Evolutionary conservation across 1,140 invertebrate genomes (phyloP), one percentile per base, ranked within the genome.

Genomic region (Plodia interpunctella): DNA sequence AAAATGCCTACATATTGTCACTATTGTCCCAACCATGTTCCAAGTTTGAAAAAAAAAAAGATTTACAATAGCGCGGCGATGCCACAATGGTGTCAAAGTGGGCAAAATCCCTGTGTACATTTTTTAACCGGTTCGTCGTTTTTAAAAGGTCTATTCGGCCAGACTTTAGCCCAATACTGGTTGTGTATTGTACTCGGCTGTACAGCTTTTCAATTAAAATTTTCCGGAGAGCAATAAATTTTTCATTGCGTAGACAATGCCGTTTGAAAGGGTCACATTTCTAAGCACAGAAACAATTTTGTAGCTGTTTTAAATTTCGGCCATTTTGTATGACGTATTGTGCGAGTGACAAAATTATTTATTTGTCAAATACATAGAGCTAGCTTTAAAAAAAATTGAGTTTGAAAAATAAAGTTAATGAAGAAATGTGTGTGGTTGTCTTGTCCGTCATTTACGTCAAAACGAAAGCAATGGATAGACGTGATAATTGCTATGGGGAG

Each of bases 121-220:
- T 6, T 25, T 25, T 25, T 25, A 25, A 32, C 30, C 28, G 9
- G 3, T 28, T 10, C 1, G 30, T 4, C 30, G 3, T 32, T 32
- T 32, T 9, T 4, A 32, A 32, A 32, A 32, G 3, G 30, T 1
- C 30, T 32, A 10, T 32, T 32, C 9, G 30, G 1, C 6, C 30
- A 9, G 30, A 5, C 9, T 11, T 10, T 32, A 25, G 21, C 30
- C 30, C 30, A 32, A 5, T 11, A 1, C 1, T 10, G 30, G 30
- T 32, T 32, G 30, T 32, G 30, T 32, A 32, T 32, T 32, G 30
- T 11, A 11, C 20, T 21, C 20, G 21, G 51, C 21, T 53, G 51
- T 53, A n/a, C 19, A n/a, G 62, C 51, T 78, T 79, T 81, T 77
- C 80, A 85, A 83, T 85, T 83, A 82, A 84, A 83, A 78, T 74